A percentile compares a stretch with the other conserved stretches of the same genome.
These are phyloP conservation scores for Stratiolaelaps scimitus DNA, from an alignment of 1,140 invertebrate species.

Conservation along the genomic window DNA sequence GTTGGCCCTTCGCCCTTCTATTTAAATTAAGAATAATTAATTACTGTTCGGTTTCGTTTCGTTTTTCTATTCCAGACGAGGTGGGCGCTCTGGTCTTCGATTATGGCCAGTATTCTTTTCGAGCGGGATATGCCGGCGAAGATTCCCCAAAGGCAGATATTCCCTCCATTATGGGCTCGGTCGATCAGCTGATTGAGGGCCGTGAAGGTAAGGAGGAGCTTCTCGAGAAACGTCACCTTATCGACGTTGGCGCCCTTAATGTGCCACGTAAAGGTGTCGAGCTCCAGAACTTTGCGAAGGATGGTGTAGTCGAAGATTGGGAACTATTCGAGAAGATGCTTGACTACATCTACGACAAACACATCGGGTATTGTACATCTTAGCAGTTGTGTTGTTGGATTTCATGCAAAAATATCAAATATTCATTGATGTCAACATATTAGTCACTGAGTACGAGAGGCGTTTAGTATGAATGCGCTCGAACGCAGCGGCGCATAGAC, in stretches of 20 bases:
- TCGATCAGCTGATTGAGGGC: slow-evolving; percentile 49
- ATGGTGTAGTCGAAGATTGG: slow-evolving; percentile 83
- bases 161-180: slow-evolving; percentile 62
- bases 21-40: too few relatives aligned
- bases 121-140: slow-evolving; percentile 76
- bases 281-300: slow-evolving; percentile 73
- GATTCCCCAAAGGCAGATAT: slow-evolving; percentile 84
- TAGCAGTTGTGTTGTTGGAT: too few relatives aligned
- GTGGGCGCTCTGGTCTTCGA: slow-evolving; percentile 96
- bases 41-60: too few relatives aligned
- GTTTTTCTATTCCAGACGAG: too few relatives aligned
- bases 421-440: too few relatives aligned
- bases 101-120: slow-evolving; percentile 73
- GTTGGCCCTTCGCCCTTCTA: too few relatives aligned
- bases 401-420: too few relatives aligned
- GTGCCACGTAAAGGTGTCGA: slow-evolving; percentile 73
- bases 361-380: slow-evolving; percentile 43
- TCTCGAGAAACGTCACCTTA: slow-evolving; percentile 62
- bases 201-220: slow-evolving; percentile 47
- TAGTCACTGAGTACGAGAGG: too few relatives aligned
- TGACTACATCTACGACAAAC: slow-evolving; percentile 73
- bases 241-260: slow-evolving; percentile 70
- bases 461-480: too few relatives aligned
- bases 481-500: too few relatives aligned
- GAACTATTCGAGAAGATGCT: slow-evolving; percentile 83